Evolutionary conservation across 2,113 vertebrate genomes (phyloP).

Genomic region (Ptilorrhoa leucosticta): DNA sequence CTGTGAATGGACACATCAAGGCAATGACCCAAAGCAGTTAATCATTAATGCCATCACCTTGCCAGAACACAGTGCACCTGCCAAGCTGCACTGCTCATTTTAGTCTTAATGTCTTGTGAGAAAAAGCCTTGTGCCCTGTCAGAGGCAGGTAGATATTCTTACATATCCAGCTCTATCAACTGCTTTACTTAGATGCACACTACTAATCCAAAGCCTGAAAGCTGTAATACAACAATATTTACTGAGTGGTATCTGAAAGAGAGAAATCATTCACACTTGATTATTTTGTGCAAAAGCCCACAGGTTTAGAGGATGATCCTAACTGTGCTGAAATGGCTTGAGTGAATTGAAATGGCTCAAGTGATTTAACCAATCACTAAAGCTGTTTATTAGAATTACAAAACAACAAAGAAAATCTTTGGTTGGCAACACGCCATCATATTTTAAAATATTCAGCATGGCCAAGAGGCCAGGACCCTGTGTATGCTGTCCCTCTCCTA

Average conservation of each 20-base stretch:
- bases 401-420: background rate
- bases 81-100: background rate
- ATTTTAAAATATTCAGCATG: background rate
- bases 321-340: background rate
- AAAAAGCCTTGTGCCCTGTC: background rate
- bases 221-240: background rate
- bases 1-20: background rate
- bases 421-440: accelerated
- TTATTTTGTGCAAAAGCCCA: background rate
- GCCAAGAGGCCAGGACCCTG: background rate
- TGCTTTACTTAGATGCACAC: background rate
- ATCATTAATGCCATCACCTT: background rate
- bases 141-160: background rate
- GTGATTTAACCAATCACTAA: background rate
- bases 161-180: background rate
- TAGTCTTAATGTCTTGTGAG: background rate
- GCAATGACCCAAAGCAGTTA: background rate
- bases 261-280: background rate
- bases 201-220: background rate
- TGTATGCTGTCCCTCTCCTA: background rate
- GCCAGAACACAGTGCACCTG: background rate
- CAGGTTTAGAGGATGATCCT: background rate
- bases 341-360: background rate
- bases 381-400: background rate
- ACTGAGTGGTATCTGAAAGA: background rate